These are phyloP conservation scores for Myotis yumanensis DNA, from an alignment of 2,113 vertebrate genomes.

Conservation along the genomic window DNA sequence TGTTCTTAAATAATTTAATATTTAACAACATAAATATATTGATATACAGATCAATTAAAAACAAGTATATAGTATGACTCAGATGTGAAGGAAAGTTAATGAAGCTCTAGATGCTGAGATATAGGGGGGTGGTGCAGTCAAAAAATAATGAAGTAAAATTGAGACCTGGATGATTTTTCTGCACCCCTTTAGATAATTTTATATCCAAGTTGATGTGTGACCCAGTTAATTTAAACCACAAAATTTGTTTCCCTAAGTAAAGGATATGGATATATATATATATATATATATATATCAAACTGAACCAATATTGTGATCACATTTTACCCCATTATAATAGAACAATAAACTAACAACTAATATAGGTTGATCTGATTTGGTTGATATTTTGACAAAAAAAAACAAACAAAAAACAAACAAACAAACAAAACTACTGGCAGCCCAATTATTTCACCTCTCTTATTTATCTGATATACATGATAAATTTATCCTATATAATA, in stretches of 20 bases:
- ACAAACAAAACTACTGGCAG: neutral
- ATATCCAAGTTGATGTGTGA: neutral
- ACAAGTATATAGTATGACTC: neutral
- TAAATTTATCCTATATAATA: neutral
- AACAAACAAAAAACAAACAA: too few relatives aligned
- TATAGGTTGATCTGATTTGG: neutral
- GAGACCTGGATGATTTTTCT: neutral
- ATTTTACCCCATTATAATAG: neutral
- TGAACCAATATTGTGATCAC: neutral
- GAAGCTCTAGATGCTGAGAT: neutral
- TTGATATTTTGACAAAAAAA: neutral
- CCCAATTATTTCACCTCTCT: neutral
- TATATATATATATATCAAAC: neutral
- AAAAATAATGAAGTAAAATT: neutral
- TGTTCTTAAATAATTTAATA: neutral
- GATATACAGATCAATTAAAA: neutral
- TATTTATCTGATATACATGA: neutral
- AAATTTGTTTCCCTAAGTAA: neutral
- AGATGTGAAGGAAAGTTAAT: neutral
- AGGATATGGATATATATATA: neutral
- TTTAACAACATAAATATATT: neutral
- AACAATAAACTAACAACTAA: neutral
- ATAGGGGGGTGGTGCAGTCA: neutral
- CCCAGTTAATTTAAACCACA: neutral
- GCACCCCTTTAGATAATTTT: neutral